These are phyloP conservation scores for Oncopodura yosiiana DNA, from an alignment of 1,140 invertebrate species.

Conservation along the genomic window DNA sequence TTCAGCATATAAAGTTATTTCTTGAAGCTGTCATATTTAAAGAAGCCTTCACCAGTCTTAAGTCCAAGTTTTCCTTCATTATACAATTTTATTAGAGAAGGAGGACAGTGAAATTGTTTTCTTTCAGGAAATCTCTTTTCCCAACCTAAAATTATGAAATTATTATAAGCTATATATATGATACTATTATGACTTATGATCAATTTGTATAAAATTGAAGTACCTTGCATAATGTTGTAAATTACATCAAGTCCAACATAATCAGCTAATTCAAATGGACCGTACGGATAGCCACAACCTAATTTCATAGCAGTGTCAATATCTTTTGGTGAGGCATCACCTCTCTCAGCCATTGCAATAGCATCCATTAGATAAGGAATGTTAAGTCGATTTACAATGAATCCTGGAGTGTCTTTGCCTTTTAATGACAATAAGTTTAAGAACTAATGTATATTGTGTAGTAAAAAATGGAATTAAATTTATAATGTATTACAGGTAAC, in stretches of 20 bases:
- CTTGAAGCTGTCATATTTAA: conserved; percentile 50
- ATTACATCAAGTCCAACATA: conserved; percentile 61
- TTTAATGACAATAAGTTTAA: too few relatives aligned
- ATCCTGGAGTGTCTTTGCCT: conserved; percentile 52
- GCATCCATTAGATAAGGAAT: conserved; percentile 51
- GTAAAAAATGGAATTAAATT: too few relatives aligned
- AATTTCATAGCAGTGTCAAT: conserved; percentile 79
- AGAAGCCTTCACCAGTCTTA: conserved; percentile 79
- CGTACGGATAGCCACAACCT: conserved; percentile 73
- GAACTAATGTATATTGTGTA: too few relatives aligned
- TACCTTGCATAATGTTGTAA: conserved; percentile 12
- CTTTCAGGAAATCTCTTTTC: conserved; percentile 63
- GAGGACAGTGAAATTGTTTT: conserved; percentile 56
- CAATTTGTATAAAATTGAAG: not conserved
- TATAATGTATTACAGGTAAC: conserved; percentile 46
- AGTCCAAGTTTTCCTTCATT: conserved; percentile 67
- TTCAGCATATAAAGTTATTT: too few relatives aligned
- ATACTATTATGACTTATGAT: too few relatives aligned
- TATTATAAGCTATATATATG: not conserved
- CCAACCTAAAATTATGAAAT: conserved; percentile 51
- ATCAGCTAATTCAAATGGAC: conserved; percentile 67
- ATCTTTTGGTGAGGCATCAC: conserved; percentile 58
- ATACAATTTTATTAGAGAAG: conserved; percentile 60
- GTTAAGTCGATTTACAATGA: conserved; percentile 52
- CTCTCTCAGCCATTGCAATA: conserved; percentile 49